These are phyloP conservation scores for Mamestra configurata DNA, from an alignment of 1,140 invertebrate genomes.

Conservation along the genomic window DNA sequence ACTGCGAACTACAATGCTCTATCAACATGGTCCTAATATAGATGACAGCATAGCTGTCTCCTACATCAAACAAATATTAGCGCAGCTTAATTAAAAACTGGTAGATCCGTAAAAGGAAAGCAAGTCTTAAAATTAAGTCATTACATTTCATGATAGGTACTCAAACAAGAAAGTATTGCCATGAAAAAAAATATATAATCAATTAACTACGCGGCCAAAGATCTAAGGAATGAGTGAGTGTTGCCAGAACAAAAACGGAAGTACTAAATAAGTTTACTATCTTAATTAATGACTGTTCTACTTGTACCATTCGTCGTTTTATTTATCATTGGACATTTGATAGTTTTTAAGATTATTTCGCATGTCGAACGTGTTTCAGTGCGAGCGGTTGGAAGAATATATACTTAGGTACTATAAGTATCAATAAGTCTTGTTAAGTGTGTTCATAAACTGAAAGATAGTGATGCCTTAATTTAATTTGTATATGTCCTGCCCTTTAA, in stretches of 20 bases:
- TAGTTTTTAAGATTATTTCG: slow-evolving; percentile 6
- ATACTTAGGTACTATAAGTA: no score
- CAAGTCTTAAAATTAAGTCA: background rate
- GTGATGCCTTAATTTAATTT: background rate
- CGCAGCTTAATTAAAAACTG: background rate
- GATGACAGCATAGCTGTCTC: background rate
- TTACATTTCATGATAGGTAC: background rate
- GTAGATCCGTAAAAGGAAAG: background rate
- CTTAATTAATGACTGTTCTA: background rate
- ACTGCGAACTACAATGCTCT: background rate
- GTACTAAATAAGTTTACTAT: background rate
- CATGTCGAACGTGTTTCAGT: background rate
- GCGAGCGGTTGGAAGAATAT: slow-evolving; percentile 1
- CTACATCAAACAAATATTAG: background rate
- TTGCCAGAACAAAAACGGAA: slow-evolving; percentile 6
- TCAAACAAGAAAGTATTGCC: background rate
- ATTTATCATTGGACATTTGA: background rate
- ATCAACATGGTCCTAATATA: background rate
- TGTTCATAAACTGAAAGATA: background rate
- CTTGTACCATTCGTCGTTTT: background rate
- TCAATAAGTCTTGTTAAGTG: background rate
- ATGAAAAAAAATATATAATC: background rate
- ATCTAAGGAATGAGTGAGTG: slow-evolving; percentile 8
- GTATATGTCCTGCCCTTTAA: background rate
- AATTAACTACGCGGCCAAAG: background rate